These are phyloP conservation scores for Bujurquina vittata DNA, from an alignment of 2,113 vertebrate species.

Conservation along the genomic window DNA sequence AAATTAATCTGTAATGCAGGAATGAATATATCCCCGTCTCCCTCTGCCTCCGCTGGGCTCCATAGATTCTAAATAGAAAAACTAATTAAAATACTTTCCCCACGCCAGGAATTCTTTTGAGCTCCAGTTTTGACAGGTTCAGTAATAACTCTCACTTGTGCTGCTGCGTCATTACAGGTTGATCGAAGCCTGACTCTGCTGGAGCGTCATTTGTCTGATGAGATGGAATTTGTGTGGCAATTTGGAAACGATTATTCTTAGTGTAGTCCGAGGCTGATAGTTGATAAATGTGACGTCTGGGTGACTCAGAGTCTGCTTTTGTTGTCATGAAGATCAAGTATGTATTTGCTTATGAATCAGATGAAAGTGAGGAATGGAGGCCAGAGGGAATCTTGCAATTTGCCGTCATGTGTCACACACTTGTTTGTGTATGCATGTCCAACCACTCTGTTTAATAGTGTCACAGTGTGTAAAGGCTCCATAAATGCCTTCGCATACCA, in stretches of 20 bases:
- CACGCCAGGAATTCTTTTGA: constrained; percentile 45
- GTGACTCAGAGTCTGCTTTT: constrained; percentile 48
- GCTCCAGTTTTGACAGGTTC: constrained; percentile 11
- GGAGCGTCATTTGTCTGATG: constrained; percentile 15
- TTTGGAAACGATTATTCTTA: constrained; percentile 29
- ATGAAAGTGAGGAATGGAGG: constrained; percentile 62
- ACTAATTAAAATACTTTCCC: constrained; percentile 27
- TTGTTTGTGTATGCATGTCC: constrained; percentile 69
- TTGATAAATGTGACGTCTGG: constrained; percentile 38
- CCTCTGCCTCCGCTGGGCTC: constrained; percentile 11
- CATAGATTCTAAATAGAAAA: constrained; percentile 28
- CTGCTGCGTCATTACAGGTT: constrained; percentile 18
- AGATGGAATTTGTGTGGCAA: constrained; percentile 13
- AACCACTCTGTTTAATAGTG: constrained; percentile 40
- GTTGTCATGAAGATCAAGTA: constrained; percentile 46
- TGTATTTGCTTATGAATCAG: constrained; percentile 55
- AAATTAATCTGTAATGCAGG: background rate
- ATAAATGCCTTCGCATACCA: constrained; percentile 25
- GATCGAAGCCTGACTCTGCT: constrained; percentile 1
- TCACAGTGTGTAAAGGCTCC: constrained; percentile 32
- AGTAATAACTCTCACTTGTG: background rate
- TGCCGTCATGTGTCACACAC: constrained; percentile 68
- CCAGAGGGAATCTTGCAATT: constrained; percentile 49
- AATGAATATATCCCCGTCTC: background rate
- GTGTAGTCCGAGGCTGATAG: constrained; percentile 38